Base-by-base conservation (phyloP, 2,888 invertebrate genomes). In the Carterocephalus palaemon region DNA sequence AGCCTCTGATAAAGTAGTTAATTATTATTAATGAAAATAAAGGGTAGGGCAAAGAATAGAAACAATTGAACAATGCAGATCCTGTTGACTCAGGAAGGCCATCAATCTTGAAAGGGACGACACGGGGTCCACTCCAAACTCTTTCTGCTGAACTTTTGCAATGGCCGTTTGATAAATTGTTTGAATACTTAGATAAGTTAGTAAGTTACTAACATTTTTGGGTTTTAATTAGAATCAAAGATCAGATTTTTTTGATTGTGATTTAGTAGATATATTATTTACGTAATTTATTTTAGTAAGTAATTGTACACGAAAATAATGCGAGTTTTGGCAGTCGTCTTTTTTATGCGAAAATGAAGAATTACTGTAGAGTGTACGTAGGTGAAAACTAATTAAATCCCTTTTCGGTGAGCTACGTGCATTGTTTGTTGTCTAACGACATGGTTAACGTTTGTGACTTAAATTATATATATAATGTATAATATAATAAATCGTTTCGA, bases 71-170 rank as follows among this genome's bases (percentile, higher is more conserved):
- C 64, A 65, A 65, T 64, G 52, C 47, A 39, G 49, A 48, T 49
- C 46, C 61, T 63, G 64, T 64, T 70, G 70, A 67, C 68, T 64
- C 62, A 61, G 68, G 62, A 62, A 68, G 65, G 65, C 68, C 74
- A 81, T 82, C 79, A 79, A 83, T 82, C 80, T 81, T 73, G 56
- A 66, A 67, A 69, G 64, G 73, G 72, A 70, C 66, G 76, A 77
- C 77, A 70, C 75, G 63, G 73, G 77, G 76, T 75, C 74, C 73
- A 67, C 59, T 59, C 48, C 36, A 67, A 75, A 79, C 78, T 76
- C 78, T 78, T 77, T 74, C 67, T 61, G 63, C 68, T 64, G 69
- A 79, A 80, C 69, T 78, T 79, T 78, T 73, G 71, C 70, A 75
- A 74, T 75, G 69, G 66, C 63, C 65, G 59, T 57, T 71, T 80